phyloP scores from a whole-genome alignment of 2,113 vertebrate species.

The Tragelaphus strepsiceros region DNA sequence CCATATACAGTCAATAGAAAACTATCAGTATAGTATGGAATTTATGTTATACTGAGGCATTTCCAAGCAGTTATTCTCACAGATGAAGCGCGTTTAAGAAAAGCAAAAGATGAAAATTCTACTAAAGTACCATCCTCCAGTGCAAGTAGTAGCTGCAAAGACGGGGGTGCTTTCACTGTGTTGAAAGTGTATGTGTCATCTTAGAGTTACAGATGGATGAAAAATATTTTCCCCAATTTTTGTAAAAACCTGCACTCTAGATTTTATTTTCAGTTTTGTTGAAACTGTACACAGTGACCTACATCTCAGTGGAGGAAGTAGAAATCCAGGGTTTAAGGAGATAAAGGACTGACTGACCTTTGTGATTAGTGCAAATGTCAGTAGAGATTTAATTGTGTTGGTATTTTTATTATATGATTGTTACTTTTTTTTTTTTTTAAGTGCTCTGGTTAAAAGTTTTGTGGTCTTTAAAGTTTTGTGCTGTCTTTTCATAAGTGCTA shows the following conservation, averaged over 20 bases:
- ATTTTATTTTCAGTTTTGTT: background rate
- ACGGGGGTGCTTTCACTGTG: background rate
- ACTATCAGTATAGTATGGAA: background rate
- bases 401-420: background rate
- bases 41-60: background rate
- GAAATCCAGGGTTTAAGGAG: background rate
- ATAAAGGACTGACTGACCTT: background rate
- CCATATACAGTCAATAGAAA: background rate
- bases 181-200: background rate
- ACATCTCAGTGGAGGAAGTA: background rate
- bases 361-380: background rate
- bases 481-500: background rate
- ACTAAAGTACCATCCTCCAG: background rate
- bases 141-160: background rate
- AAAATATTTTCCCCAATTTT: background rate
- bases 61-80: background rate
- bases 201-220: background rate
- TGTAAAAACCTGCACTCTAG: background rate
- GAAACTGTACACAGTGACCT: background rate
- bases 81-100: background rate
- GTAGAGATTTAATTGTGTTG: background rate
- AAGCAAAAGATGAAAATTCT: background rate
- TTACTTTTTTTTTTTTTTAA: background rate
- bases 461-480: background rate
- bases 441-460: background rate